Evolutionary conservation across 2,797 vertebrate species (phyloP), one percentile per base, ranked within the genome.

Genomic region (Sebastes hubbsi): DNA sequence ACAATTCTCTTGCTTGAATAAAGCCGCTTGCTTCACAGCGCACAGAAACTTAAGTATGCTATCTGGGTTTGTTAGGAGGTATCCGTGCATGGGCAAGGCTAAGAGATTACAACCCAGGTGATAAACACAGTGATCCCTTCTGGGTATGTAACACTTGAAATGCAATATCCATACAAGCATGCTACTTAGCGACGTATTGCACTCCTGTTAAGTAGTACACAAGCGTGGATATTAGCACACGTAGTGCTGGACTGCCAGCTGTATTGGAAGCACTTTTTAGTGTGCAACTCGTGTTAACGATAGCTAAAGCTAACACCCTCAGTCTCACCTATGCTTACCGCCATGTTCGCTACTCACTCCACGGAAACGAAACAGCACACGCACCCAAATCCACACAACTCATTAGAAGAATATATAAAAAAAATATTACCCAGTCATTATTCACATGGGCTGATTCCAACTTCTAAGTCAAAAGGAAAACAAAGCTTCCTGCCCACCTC

Each of bases 61-160:
- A 72, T 74, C 82, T 86, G 86, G 80, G 77, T 87, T 80, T 81
- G 78, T 84, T 83, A 32, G 78, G 88, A 91, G 90, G 91, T 89
- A 91, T 88, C 78, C 13, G 32, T 77, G 82, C 68, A 42, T 8
- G 42, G 65, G 68, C 72, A 88, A 88, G 78, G 88, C 75, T 86
- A 84, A 78, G 61, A 72, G 73, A 72, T 52, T 52, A 76, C 66
- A 83, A 88, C 85, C 82, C 83, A 89, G 82, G 72, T 34, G 81
- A 82, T 80, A 67, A 88, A 90, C 88, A 91, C 90, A 90, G 84
- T 90, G 88, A 89, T 78, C 77, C 88, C 80, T 85, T 81, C 72
- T 86, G 88, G 89, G 69, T 27, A 24, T 27, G 30, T 42, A 46
- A 65, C 80, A 73, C 68, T 46, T 63, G 25, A 46, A 59, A 56